These are phyloP conservation scores for Drosophila histrio DNA, from an alignment of 2,888 invertebrate genomes.

Conservation along the genomic window DNA sequence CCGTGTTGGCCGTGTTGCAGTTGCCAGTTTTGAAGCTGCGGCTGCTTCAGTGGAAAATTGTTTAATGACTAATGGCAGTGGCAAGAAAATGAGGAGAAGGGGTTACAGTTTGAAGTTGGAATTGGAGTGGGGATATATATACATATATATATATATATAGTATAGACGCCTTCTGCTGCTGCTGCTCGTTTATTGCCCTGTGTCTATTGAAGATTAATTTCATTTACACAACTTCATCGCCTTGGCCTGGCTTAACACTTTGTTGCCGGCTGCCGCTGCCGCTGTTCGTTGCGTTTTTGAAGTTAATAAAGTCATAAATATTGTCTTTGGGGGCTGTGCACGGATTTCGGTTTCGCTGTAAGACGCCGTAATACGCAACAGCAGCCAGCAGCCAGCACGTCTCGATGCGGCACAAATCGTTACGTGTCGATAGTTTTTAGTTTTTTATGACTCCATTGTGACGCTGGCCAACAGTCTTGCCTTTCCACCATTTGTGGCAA, in stretches of 20 bases:
- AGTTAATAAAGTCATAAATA: slow-evolving; percentile 77
- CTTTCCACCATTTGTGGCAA: slow-evolving; percentile 15
- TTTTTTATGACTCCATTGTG: slow-evolving; percentile 26
- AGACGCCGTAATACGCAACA: slow-evolving; percentile 71
- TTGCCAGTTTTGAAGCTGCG: slow-evolving; percentile 48
- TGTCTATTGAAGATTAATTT: slow-evolving; percentile 80
- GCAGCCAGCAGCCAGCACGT: slow-evolving; percentile 32
- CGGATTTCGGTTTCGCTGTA: slow-evolving; percentile 63
- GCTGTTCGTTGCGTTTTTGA: slow-evolving; percentile 72
- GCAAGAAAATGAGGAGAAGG: slow-evolving; percentile 14
- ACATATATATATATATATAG: not conserved
- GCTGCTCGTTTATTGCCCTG: slow-evolving; percentile 73
- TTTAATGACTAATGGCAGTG: slow-evolving; percentile 77
- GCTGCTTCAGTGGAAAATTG: slow-evolving; percentile 73
- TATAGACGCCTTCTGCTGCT: slow-evolving; percentile 51
- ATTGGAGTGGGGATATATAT: slow-evolving; percentile 7
- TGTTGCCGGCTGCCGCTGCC: slow-evolving; percentile 43
- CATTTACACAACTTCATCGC: slow-evolving; percentile 79
- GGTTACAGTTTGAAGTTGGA: not conserved
- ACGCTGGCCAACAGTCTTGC: slow-evolving; percentile 32
- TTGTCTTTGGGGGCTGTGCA: slow-evolving; percentile 72
- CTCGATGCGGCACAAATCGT: slow-evolving; percentile 68
- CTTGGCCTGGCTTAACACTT: slow-evolving; percentile 68
- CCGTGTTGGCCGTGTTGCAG: slow-evolving; percentile 33
- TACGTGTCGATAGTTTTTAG: slow-evolving; percentile 65